Base-by-base conservation (phyloP, 64 coral and sea anemone genomes). In the Dendronephthya gigantea region DNA sequence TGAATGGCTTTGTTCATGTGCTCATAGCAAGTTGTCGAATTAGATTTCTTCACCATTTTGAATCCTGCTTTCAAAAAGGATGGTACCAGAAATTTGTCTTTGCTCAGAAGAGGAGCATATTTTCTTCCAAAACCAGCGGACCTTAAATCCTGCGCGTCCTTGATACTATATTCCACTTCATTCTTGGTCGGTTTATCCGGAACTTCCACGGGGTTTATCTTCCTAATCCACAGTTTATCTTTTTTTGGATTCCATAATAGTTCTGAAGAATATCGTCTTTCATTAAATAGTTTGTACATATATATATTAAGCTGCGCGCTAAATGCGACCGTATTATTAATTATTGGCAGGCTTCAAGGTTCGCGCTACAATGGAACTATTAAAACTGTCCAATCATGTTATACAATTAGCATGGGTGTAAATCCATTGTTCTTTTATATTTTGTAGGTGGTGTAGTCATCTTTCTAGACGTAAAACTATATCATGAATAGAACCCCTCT, bases 1-100 rank as follows among this genome's bases (percentile, higher is more conserved):
- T 90, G 89, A 86, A 90, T 90, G 51, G 89, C 89, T 82, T 58
- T 86, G 36, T 76, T 90, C 62, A 90, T 86, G 68, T 41, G 84
- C 84, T 90, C 83, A 35, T 28, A 59, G 11, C n/a, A 36, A 39
- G 82, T 66, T 10, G 14, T 52, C 13, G 27, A 37, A 30, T 89
- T 88, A 29, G 38, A 88, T 9, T 0, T 5, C 68, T 88, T 36
- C 29, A 83, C 55, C 51, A 88, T 62, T 52, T 43, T 9, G 48
- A 88, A 88, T 34, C 87, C 87, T 17, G 43, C 87, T 22, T 88
- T 88, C 72, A 88, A n/a, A 82, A 88, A 88, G 7, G 87, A 59
- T 34, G 87, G 87, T 33, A 88, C 30, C 28, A 88, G 68, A 34
- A 9, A 35, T 2, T 68, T 72, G 51, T 88, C 0, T 0, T 51